Percentiles rank a stretch among this genome's conserved stretches.
These are phyloP conservation scores for Salvelinus sp. DNA, from an alignment of 2,113 vertebrate genomes.

Conservation along the genomic window DNA sequence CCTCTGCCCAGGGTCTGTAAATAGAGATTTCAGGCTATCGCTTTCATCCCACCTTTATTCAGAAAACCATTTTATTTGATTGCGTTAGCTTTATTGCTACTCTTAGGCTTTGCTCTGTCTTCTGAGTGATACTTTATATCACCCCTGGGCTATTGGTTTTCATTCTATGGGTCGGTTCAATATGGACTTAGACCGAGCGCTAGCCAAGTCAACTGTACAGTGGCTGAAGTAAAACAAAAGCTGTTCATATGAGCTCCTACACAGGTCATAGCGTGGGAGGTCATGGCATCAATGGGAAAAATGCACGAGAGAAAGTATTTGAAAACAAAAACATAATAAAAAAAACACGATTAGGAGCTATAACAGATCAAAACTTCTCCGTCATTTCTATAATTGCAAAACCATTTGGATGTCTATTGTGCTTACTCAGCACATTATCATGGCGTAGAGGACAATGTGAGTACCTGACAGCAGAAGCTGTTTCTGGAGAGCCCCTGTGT, in stretches of 20 bases:
- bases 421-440: no score
- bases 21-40: constrained; percentile 68
- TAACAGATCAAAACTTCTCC: no score
- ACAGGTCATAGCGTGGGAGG: constrained; percentile 40
- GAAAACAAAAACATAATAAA: background rate
- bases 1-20: constrained; percentile 64
- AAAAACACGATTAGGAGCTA: background rate
- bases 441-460: no score
- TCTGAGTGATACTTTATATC: constrained; percentile 65
- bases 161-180: constrained; percentile 60
- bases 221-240: constrained; percentile 56
- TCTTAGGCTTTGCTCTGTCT: constrained; percentile 67
- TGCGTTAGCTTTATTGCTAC: constrained; percentile 78
- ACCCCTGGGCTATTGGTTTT: constrained; percentile 71
- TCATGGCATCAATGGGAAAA: constrained; percentile 31
- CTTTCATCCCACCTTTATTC: constrained; percentile 73
- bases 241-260: constrained; percentile 5
- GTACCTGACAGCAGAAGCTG: no score
- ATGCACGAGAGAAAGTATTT: background rate
- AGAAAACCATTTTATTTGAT: constrained; percentile 75
- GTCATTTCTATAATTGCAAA: no score
- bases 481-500: no score
- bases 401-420: no score
- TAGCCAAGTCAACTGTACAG: constrained; percentile 35
- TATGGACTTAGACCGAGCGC: constrained; percentile 56